Percentiles rank a stretch among this genome's conserved stretches.
These are phyloP conservation scores for Micromys minutus DNA, from an alignment of 2,113 vertebrate genomes.

Conservation along the genomic window DNA sequence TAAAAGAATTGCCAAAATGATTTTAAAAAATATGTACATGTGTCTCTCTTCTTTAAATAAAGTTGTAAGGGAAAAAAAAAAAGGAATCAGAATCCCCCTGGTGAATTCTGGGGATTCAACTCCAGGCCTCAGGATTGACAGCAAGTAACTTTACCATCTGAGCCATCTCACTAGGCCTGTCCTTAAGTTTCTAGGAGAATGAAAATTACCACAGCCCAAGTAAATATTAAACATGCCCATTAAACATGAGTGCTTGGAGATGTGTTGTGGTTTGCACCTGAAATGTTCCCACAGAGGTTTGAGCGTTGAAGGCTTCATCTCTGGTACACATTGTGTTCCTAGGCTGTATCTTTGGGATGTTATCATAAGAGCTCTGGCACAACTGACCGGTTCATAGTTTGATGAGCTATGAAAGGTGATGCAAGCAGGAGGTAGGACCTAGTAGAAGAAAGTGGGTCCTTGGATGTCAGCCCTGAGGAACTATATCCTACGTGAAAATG, in stretches of 20 bases:
- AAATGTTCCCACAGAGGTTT: neutral
- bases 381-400: neutral
- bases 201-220: neutral
- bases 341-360: neutral
- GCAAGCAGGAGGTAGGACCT: neutral
- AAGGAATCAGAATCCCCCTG: no score
- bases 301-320: neutral
- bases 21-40: no score
- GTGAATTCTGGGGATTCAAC: neutral
- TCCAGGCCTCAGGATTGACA: no score
- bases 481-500: slow-evolving; percentile 38
- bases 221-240: slow-evolving; percentile 1
- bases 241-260: neutral
- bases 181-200: neutral
- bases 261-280: neutral
- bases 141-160: neutral
- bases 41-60: no score
- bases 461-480: neutral
- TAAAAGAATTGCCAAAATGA: no score
- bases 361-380: neutral
- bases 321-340: no score
- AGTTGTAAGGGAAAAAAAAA: no score
- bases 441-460: neutral
- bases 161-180: neutral
- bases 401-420: neutral